Evolutionary conservation across 2,888 invertebrate species (phyloP), one percentile per base, ranked within the genome.

Genomic region (Plagodis dolabraria): DNA sequence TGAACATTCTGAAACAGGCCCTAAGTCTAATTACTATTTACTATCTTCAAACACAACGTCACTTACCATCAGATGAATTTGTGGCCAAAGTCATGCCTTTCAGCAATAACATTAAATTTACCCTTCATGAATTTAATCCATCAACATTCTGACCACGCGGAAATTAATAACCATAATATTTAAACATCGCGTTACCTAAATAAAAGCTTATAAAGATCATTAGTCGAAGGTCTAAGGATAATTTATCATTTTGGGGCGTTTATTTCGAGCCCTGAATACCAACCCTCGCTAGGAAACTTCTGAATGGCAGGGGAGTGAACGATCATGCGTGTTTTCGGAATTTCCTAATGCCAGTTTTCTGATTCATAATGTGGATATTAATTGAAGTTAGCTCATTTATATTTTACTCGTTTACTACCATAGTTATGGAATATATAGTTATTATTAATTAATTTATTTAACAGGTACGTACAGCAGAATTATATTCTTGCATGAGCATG

Each of bases 201-300:
- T 57, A 11, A 49, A 51, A 52, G 54, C 62, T 54, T 48, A 52
- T 55, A 52, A 54, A 62, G 54, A 55, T 58, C 58, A 55, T 62
- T 58, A 62, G 48, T 53, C 53, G 60, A 57, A 60, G 60, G 56
- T 48, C 52, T 50, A 7, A 35, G 48, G 52, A 58, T 62, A 53
- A 58, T 62, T 62, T 58, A 62, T 62, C 62, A 62, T 58, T 61
- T 58, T 36, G 45, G 54, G 57, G 54, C 53, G 53, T 60, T 56
- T 52, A 38, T 47, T 54, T 44, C 12, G 60, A 33, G 45, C 52
- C 34, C 36, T 55, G 51, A 60, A 57, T 54, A 33, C 57, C 46
- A 47, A 52, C 51, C 45, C 45, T 33, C 51, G 34, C 44, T 22
- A 40, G 42, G 47, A 47, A 62, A 53, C 47, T 55, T 62, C 33